A percentile compares a stretch with the other conserved stretches of the same genome.
These are phyloP conservation scores for Orthonevra nobilis DNA, from an alignment of 2,888 invertebrate genomes.

Conservation along the genomic window DNA sequence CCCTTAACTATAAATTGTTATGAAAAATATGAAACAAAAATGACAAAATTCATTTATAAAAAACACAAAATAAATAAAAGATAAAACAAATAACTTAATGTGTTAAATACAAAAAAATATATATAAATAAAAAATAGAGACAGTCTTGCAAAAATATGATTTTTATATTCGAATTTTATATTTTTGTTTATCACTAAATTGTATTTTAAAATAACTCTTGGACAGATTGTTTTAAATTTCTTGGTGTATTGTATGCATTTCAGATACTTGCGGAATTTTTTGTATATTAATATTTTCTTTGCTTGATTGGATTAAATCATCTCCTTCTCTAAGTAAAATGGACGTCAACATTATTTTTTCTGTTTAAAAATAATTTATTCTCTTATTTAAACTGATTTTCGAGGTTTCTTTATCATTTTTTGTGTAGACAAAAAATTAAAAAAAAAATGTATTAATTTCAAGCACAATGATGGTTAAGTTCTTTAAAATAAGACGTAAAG, in stretches of 20 bases:
- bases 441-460: too few relatives aligned
- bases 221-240: conserved; percentile 58
- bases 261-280: conserved; percentile 45
- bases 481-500: too few relatives aligned
- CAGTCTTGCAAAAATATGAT: conserved; percentile 60
- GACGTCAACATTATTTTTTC: conserved; percentile 49
- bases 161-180: conserved; percentile 18
- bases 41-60: too few relatives aligned
- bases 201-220: conserved; percentile 25
- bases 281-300: conserved; percentile 22
- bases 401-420: too few relatives aligned
- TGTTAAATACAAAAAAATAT: conserved; percentile 9
- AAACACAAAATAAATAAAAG: not conserved
- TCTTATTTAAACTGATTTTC: too few relatives aligned
- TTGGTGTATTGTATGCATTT: conserved; percentile 46
- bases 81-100: conserved; percentile 35
- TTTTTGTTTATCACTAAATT: conserved; percentile 1
- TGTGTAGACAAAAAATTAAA: too few relatives aligned
- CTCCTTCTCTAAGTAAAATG: conserved; percentile 61
- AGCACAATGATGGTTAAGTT: too few relatives aligned
- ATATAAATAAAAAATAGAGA: conserved; percentile 14
- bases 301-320: conserved; percentile 42
- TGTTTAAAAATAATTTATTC: too few relatives aligned
- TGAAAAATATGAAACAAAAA: conserved; percentile 6
- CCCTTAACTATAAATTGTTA: conserved; percentile 33